Evolutionary conservation across 2,888 invertebrate species (phyloP).

Genomic region (Tetheella fluctuosa): DNA sequence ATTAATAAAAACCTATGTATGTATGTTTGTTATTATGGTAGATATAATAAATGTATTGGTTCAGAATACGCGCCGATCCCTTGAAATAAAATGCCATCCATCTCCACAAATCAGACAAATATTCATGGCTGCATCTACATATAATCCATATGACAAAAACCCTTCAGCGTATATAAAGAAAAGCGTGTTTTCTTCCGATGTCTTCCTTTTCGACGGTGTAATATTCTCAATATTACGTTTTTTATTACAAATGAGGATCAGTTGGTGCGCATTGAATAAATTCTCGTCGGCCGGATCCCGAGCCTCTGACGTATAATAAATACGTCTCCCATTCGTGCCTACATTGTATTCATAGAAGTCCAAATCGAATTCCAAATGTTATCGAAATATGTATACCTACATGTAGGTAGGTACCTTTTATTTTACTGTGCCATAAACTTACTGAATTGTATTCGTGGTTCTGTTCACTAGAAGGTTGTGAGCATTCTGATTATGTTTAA

Average conservation of each 20-base stretch:
- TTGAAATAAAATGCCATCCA: constrained; percentile 5
- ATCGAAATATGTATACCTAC: background rate
- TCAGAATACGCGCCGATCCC: constrained; percentile 2
- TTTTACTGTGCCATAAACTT: constrained; percentile 1
- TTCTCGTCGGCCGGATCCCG: constrained; percentile 20
- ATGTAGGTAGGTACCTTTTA: background rate
- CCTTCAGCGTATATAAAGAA: constrained; percentile 22
- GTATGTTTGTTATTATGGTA: no score
- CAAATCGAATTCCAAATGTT: constrained; percentile 17
- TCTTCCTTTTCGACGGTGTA: constrained; percentile 19
- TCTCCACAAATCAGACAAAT: constrained; percentile 10
- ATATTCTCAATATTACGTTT: constrained; percentile 30
- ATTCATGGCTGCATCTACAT: constrained; percentile 9
- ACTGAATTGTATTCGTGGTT: background rate
- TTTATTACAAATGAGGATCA: constrained; percentile 35
- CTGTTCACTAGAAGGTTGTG: no score
- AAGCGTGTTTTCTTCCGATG: background rate
- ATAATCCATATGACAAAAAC: constrained; percentile 18
- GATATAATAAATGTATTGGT: no score
- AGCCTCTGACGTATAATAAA: constrained; percentile 28
- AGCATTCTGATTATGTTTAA: no score
- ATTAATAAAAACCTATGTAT: no score
- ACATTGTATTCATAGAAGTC: constrained; percentile 39
- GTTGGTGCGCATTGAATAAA: constrained; percentile 39
- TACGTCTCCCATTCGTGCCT: constrained; percentile 20